Conservation (phyloP, 1,140 invertebrate species). For the Drosophila sechellia region DNA sequence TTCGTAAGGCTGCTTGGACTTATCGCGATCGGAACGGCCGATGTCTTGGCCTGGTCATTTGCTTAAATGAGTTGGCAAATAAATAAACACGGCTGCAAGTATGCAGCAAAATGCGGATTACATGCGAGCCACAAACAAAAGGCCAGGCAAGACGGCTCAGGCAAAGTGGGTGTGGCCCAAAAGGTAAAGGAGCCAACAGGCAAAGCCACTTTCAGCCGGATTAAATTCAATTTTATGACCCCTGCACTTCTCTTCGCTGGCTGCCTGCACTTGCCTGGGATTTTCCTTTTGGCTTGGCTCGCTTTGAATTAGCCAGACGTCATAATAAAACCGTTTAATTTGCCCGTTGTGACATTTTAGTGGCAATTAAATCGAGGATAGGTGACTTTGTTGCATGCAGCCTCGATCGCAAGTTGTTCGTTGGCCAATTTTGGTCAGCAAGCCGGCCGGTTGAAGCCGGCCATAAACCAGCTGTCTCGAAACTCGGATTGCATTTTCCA, state of each 20-base stretch:
- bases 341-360: constrained; percentile 54
- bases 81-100: constrained; percentile 31
- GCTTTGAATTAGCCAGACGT: constrained; percentile 47
- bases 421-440: constrained; percentile 56
- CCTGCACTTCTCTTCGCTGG: constrained; percentile 3
- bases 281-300: background rate
- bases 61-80: constrained; percentile 78
- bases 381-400: constrained; percentile 69
- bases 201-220: constrained; percentile 62
- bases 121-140: constrained; percentile 24
- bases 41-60: constrained; percentile 74
- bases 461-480: constrained; percentile 57
- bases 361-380: constrained; percentile 43
- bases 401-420: constrained; percentile 15
- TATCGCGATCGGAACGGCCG: constrained; percentile 64
- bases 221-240: constrained; percentile 77
- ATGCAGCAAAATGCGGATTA: constrained; percentile 39
- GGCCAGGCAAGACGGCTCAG: background rate
- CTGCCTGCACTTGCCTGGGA: constrained; percentile 53
- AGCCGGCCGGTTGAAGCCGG: constrained; percentile 56
- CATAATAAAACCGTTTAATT: constrained; percentile 74
- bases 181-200: constrained; percentile 37
- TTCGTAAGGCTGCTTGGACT: constrained; percentile 29
- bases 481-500: constrained; percentile 50
- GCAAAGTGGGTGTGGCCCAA: constrained; percentile 60